Base-by-base conservation (phyloP, 2,888 invertebrate genomes). In the Pyrrhosoma nymphula region DNA sequence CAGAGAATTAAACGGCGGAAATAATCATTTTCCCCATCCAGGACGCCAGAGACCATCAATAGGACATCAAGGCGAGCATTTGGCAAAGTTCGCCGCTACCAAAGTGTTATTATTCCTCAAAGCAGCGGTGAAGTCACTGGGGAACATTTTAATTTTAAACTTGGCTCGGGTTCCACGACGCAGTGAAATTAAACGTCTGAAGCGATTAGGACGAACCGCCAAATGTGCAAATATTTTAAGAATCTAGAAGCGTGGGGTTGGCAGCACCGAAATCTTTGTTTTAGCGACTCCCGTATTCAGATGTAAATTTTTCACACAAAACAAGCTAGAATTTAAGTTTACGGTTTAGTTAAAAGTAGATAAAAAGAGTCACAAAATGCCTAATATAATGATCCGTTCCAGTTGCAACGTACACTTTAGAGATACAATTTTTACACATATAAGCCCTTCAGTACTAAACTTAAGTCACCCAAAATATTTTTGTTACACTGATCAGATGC, bases 151-250 rank as follows among this genome's bases (percentile, higher is more conserved):
- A 93, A 93, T 93, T 93, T 93, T 75, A 93, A 93, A 93, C 93
- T 93, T 93, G 93, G 93, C 93, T 75, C 93, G 75, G 47, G 18
- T 93, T 75, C 93, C 93, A 2, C 69, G 93, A 26, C 69, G 69
- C 75, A 47, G 39, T 39, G 93, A 93, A 93, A 93, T 93, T 93
- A 93, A 93, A 93, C 47, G 47, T n/a, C 93, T 93, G 63, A 47
- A n/a, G 69, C 93, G 18, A 75, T 93, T 93, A 47, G 91, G 91
- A 69, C 60, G 69, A 47, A 8, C 69, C 93, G 93, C 93, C 93
- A 93, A 93, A 93, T 93, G 93, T 93, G 93, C 93, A 93, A 63
- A 93, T 93, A 93, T 93, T 93, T 93, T 93, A 93, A 69, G 93
- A 93, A 47, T 69, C 93, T 69, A 63, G 3, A 20, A 93, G 69